phyloP scores from a whole-genome alignment of 1,140 invertebrate genomes.

The Yoshiicerus persimilis region DNA sequence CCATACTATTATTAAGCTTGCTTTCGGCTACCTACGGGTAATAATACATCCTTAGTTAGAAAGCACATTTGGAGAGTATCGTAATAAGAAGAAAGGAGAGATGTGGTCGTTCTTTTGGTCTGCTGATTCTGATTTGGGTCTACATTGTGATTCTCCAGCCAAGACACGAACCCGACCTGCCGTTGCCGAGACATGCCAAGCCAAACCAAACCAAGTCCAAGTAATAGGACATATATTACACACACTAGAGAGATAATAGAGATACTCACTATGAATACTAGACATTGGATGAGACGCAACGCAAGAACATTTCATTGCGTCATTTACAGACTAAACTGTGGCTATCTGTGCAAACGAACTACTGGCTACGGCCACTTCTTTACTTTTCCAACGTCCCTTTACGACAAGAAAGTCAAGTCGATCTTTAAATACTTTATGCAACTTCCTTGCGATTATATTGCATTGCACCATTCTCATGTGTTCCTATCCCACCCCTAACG shows the following conservation, averaged over 20 bases:
- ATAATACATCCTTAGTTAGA: too few species aligned
- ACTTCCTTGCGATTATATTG: not conserved
- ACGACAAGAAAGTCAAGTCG: not conserved
- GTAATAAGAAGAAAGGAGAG: not conserved
- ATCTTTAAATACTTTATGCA: not conserved
- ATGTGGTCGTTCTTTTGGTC: not conserved
- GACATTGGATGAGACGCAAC: not conserved
- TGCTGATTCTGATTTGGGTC: not conserved
- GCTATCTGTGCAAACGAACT: not conserved
- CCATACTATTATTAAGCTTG: too few species aligned
- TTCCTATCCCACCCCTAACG: not conserved
- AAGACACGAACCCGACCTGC: not conserved
- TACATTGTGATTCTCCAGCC: not conserved
- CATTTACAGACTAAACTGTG: not conserved
- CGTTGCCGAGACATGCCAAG: not conserved
- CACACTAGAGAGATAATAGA: not conserved
- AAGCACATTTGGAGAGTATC: not conserved
- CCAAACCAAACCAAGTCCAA: not conserved
- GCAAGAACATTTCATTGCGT: not conserved
- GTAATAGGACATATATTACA: not conserved
- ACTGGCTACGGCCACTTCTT: not conserved
- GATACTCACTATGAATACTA: not conserved
- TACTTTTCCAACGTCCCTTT: not conserved
- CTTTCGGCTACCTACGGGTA: too few species aligned
- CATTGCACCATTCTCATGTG: not conserved